Percentiles rank a stretch among this genome's conserved stretches.
These are phyloP conservation scores for Limnodromus scolopaceus DNA, from an alignment of 2,797 vertebrate species.

Conservation along the genomic window DNA sequence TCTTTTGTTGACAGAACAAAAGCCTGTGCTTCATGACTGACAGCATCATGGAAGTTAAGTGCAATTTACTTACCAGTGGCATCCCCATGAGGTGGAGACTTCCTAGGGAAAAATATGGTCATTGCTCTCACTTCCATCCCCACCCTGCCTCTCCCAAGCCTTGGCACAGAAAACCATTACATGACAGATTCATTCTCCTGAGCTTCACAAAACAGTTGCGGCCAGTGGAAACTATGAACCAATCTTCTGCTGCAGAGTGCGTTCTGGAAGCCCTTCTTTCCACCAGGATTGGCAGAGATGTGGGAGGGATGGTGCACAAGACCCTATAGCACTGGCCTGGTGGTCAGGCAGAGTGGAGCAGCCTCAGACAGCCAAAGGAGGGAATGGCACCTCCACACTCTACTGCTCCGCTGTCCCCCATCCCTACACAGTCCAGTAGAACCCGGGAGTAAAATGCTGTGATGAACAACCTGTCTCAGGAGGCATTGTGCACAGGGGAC, in stretches of 20 bases:
- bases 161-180: constrained; percentile 12
- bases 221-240: constrained; percentile 16
- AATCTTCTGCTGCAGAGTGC: background rate
- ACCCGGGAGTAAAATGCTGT: background rate
- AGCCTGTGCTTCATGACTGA: constrained; percentile 11
- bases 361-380: background rate
- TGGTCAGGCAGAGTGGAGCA: background rate
- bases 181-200: constrained; percentile 14
- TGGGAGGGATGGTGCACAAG: rapidly evolving
- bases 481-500: background rate
- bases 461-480: background rate
- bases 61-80: constrained; percentile 13
- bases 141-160: constrained; percentile 14
- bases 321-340: background rate
- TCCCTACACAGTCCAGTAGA: rapidly evolving
- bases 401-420: background rate
- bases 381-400: background rate
- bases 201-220: background rate
- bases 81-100: background rate
- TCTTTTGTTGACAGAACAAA: constrained; percentile 28
- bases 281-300: background rate
- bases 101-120: constrained; percentile 16
- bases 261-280: background rate
- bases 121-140: background rate
- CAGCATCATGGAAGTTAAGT: constrained; percentile 13